These are phyloP conservation scores for Drosophila demipolita DNA, from an alignment of 2,888 invertebrate genomes.

Conservation along the genomic window DNA sequence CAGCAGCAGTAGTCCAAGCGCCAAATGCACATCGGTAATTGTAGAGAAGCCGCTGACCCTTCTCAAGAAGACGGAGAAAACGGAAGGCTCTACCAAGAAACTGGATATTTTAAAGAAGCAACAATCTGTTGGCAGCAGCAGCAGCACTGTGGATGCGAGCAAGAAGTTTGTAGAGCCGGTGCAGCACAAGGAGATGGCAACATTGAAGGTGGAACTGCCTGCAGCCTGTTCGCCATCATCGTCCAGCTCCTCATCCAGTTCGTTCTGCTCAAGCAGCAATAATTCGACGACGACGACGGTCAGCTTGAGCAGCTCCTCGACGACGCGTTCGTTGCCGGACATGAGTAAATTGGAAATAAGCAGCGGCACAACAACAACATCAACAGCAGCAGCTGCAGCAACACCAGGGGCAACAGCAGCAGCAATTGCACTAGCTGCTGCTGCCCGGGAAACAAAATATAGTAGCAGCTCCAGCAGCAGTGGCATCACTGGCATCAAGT, in stretches of 20 bases:
- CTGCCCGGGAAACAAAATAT: conserved; percentile 35
- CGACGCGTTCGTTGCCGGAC: conserved; percentile 77
- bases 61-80: conserved; percentile 35
- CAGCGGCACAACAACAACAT: conserved; percentile 51
- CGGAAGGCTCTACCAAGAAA: conserved; percentile 36
- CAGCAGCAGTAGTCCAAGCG: conserved; percentile 12
- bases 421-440: conserved; percentile 4
- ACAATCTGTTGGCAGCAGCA: conserved; percentile 15
- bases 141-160: conserved; percentile 23
- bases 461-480: conserved; percentile 31
- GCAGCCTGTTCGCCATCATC: conserved; percentile 76
- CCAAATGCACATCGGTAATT: conserved; percentile 78
- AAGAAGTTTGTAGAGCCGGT: conserved; percentile 73
- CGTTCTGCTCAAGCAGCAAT: conserved; percentile 69
- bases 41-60: conserved; percentile 74
- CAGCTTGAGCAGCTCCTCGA: conserved; percentile 66
- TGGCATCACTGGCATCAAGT: conserved; percentile 37
- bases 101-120: conserved; percentile 37
- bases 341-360: conserved; percentile 83
- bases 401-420: conserved; percentile 1
- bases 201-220: conserved; percentile 74
- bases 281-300: conserved; percentile 54
- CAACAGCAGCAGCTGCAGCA: conserved; percentile 15
- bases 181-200: conserved; percentile 67
- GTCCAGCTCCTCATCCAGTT: conserved; percentile 79